Base-by-base conservation (phyloP, 2,888 invertebrate species). In the Bombylius major region DNA sequence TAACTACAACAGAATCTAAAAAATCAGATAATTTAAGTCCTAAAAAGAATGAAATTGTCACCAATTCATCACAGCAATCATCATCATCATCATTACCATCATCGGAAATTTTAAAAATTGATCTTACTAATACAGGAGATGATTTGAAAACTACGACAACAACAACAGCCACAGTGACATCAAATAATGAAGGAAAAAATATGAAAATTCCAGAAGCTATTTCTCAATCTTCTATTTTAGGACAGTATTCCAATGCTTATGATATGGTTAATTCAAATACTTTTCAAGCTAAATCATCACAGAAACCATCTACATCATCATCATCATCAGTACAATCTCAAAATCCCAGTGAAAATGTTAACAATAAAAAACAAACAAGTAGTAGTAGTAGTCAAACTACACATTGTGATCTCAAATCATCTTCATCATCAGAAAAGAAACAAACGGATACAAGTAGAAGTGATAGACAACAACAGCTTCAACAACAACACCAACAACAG, bases 91-190 rank as follows among this genome's bases (percentile, higher is more conserved):
- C 8, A 42, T 36, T 36, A 47, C 5, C n/a, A 34, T 23, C 33
- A 50, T 13, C 33, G 11, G 56, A 59, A 53, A 58, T 60, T 39
- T 47, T 54, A 33, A 56, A 56, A 48, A 60, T 59, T 44, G 60
- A 60, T 56, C 50, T 59, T 11, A 60, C 60, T 5, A 57, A 55
- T 51, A 53, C 13, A 11, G 14, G 14, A 47, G 53, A 52, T 6
- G 36, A 50, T 7, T 47, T 53, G n/a, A 12, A 14, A 12, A 49
- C 44, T 32, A 45, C 36, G n/a, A 48, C 13, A 23, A 23, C 23
- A 23, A 23, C 23, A 3, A 23, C 23, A 23, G 3, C 23, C 1
- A 23, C 23, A 23, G 3, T 3, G 3, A 23, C 23, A 23, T 23
- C 36, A 12, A 45, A 11, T 33, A 34, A 31, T 12, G 32, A 54